Conservation (phyloP, 2,113 vertebrate species). For the Melanerpes formicivorus region DNA sequence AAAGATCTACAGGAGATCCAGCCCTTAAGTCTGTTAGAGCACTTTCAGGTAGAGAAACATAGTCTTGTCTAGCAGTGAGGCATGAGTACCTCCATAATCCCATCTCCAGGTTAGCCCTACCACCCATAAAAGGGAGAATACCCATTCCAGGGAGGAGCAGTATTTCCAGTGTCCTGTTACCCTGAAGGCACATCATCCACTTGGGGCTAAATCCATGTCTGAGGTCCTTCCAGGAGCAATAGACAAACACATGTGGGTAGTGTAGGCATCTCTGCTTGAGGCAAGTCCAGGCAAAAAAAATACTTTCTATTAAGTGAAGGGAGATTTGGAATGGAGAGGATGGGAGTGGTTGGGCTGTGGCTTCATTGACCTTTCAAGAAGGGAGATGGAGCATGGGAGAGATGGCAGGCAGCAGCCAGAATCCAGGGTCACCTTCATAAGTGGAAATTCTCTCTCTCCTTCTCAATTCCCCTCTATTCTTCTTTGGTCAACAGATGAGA, state of each 20-base stretch:
- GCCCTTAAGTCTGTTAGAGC: not conserved
- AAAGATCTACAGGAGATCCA: not conserved
- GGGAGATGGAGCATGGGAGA: not conserved
- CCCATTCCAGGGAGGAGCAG: rapidly evolving
- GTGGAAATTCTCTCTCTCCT: not conserved
- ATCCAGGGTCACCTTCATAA: not conserved
- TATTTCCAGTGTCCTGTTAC: not conserved
- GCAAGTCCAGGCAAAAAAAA: not conserved
- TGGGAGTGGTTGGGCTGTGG: not conserved
- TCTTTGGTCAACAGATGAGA: not conserved
- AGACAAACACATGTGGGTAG: too few relatives aligned
- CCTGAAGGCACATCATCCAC: not conserved
- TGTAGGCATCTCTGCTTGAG: not conserved
- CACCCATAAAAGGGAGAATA: not conserved
- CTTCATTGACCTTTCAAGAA: not conserved
- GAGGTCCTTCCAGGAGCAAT: not conserved
- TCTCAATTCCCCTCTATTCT: not conserved
- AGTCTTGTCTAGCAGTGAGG: not conserved
- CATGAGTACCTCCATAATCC: not conserved
- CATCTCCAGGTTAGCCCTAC: not conserved
- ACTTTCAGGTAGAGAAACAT: not conserved
- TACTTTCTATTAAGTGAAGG: not conserved
- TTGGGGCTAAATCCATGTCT: not conserved
- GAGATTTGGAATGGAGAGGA: not conserved
- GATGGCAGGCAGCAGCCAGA: not conserved